phyloP scores from a whole-genome alignment of 2,888 invertebrate species.

The Temnothorax ravouxi region DNA sequence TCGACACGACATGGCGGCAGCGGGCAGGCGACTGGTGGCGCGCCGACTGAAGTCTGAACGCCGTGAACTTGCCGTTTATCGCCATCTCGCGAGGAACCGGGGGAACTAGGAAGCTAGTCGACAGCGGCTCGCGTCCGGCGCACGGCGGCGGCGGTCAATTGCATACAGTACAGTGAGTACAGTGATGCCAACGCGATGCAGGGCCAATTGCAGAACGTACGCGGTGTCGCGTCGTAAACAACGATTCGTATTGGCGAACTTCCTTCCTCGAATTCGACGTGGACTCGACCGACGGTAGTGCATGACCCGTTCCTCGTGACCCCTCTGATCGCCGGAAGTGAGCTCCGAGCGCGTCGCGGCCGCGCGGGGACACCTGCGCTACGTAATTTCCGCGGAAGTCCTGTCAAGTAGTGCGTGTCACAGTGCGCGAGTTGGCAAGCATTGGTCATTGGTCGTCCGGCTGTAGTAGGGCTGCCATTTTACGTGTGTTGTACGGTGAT shows the following conservation, averaged over 20 bases:
- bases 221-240: constrained; percentile 77
- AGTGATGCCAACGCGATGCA: constrained; percentile 73
- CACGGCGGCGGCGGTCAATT: constrained; percentile 33
- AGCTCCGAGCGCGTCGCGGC: constrained; percentile 8
- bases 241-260: constrained; percentile 59
- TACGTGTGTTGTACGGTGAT: constrained; percentile 73
- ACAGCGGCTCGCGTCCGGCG: background rate
- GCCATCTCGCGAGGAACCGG: constrained; percentile 43
- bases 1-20: background rate
- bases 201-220: constrained; percentile 64
- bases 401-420: constrained; percentile 62
- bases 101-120: too few species aligned
- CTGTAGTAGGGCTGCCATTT: constrained; percentile 83
- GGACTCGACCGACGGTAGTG: constrained; percentile 14
- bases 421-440: constrained; percentile 79
- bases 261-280: constrained; percentile 39
- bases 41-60: too few species aligned
- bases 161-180: too few species aligned
- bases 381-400: constrained; percentile 53
- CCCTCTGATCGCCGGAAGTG: constrained; percentile 33
- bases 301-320: constrained; percentile 23
- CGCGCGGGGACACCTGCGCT: constrained; percentile 26
- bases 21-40: background rate
- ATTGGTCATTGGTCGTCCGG: constrained; percentile 75
- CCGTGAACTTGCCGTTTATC: background rate